These are phyloP conservation scores for Drosophila lini DNA, from an alignment of 1,140 invertebrate species.

Conservation along the genomic window DNA sequence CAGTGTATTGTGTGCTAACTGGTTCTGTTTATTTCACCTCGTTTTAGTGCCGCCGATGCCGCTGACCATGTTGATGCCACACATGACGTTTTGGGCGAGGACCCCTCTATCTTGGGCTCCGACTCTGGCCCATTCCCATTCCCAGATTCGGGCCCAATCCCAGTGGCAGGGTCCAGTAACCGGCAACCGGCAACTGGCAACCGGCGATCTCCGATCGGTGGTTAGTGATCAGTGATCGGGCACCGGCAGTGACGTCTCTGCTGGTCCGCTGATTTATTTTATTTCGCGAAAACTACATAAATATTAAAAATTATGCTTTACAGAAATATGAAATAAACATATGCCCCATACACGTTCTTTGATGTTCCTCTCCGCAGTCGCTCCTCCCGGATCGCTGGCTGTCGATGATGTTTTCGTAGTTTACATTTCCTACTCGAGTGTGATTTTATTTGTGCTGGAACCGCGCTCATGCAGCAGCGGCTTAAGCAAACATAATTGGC, in stretches of 20 bases:
- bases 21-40: conserved; percentile 61
- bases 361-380: conserved; percentile 35
- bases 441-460: conserved; percentile 73
- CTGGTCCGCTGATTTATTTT: conserved; percentile 77
- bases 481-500: conserved; percentile 82
- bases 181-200: conserved; percentile 1
- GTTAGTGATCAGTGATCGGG: conserved; percentile 24
- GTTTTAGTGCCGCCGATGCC: conserved; percentile 47
- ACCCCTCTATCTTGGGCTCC: conserved; percentile 14
- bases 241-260: conserved; percentile 64
- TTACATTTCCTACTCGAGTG: conserved; percentile 80
- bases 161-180: conserved; percentile 28
- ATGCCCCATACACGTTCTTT: conserved; percentile 45
- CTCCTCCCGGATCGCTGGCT: conserved; percentile 43
- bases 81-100: conserved; percentile 70
- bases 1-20: conserved; percentile 43
- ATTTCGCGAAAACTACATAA: conserved; percentile 80
- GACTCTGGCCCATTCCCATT: conserved; percentile 25
- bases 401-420: conserved; percentile 51
- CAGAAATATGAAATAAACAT: conserved; percentile 81
- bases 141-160: conserved; percentile 51
- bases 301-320: conserved; percentile 79
- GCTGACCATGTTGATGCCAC: conserved; percentile 64
- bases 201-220: conserved; percentile 7
- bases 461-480: conserved; percentile 56